Conservation (phyloP, 2,113 vertebrate genomes). For the Neotragus moschatus region DNA sequence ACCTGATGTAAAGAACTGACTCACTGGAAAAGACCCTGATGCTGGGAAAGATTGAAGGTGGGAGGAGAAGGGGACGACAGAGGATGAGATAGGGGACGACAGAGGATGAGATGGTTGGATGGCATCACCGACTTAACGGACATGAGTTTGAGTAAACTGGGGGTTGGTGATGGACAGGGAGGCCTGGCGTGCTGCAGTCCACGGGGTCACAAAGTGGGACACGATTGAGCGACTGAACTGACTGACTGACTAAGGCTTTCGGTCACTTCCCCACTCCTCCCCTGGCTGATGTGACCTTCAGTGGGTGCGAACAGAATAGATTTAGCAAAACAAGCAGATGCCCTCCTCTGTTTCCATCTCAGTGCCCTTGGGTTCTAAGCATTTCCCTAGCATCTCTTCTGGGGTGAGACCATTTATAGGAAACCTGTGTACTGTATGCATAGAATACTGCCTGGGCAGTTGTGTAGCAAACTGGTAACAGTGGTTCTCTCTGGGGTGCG, state of each 20-base stretch:
- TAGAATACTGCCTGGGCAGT: not conserved
- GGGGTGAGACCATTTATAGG: accelerated
- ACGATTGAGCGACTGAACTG: not conserved
- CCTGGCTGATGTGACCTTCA: not conserved
- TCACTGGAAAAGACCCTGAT: not conserved
- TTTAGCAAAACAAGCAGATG: not conserved
- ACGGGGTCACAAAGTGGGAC: not conserved
- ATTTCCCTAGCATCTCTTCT: not conserved
- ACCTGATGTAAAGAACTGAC: not conserved
- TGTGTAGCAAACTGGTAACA: not conserved
- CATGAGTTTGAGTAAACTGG: not conserved
- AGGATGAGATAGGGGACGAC: not conserved
- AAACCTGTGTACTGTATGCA: accelerated
- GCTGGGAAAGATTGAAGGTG: not conserved
- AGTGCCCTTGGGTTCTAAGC: not conserved
- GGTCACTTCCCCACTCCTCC: not conserved
- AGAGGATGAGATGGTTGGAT: not conserved
- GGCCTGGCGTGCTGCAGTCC: not conserved
- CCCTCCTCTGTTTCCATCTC: accelerated
- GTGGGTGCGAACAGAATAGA: not conserved
- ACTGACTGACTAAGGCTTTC: not conserved
- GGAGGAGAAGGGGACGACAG: not conserved
- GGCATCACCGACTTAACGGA: not conserved
- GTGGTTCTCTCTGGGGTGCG: not conserved
- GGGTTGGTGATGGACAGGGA: not conserved